Conservation (phyloP, 2,888 invertebrate genomes). For the Clusia tigrina region DNA sequence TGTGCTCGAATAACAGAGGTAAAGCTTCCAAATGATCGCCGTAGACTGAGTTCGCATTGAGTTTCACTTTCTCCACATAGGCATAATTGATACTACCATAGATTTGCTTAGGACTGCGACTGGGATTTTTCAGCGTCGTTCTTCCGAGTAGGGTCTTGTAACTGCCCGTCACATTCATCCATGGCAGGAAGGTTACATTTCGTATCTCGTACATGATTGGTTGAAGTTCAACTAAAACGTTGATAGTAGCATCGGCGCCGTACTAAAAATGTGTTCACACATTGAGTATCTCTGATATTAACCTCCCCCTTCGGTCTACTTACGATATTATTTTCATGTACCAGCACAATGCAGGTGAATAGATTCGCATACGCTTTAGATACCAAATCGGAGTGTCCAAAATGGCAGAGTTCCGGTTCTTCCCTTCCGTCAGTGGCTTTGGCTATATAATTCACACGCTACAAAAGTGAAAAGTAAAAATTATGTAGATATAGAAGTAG, state of each 20-base stretch:
- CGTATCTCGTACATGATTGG: constrained; percentile 55
- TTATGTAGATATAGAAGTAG: too few relatives aligned
- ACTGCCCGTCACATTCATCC: constrained; percentile 53
- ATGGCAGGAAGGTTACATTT: constrained; percentile 55
- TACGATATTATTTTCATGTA: constrained; percentile 59
- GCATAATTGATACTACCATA: constrained; percentile 55
- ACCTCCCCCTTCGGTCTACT: constrained; percentile 35
- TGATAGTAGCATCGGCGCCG: constrained; percentile 52
- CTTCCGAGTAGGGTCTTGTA: constrained; percentile 55
- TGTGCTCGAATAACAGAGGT: constrained; percentile 54
- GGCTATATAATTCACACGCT: constrained; percentile 55
- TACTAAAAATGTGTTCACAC: constrained; percentile 40
- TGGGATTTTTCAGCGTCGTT: constrained; percentile 49
- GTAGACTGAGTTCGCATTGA: constrained; percentile 47
- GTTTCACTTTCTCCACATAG: constrained; percentile 52
- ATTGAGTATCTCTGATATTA: neutral
- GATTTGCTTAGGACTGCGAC: constrained; percentile 48
- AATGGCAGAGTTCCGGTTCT: constrained; percentile 58
- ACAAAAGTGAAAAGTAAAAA: too few relatives aligned
- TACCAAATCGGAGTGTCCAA: constrained; percentile 54
- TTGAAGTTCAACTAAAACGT: constrained; percentile 56
- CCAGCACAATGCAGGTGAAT: constrained; percentile 56
- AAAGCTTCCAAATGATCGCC: constrained; percentile 38
- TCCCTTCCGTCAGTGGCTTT: constrained; percentile 55
- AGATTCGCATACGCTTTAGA: constrained; percentile 47